phyloP scores from a whole-genome alignment of 2,888 invertebrate species.

The Caenorhabditis macrosperma region DNA sequence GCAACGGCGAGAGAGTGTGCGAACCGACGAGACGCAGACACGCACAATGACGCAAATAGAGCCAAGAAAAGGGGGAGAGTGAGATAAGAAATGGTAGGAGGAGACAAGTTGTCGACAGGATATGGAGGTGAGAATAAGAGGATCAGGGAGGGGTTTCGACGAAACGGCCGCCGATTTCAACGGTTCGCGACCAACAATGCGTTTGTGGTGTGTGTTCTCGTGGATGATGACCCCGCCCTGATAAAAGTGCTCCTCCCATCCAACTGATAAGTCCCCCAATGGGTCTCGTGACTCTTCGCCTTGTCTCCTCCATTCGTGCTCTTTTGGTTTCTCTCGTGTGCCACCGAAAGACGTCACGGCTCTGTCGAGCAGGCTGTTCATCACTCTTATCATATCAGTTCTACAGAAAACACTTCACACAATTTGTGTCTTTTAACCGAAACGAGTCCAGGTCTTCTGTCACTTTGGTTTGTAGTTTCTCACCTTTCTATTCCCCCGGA shows the following conservation, averaged over 20 bases:
- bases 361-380: no score
- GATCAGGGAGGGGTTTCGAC: not conserved
- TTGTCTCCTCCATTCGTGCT: no score
- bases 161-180: slow-evolving; percentile 3
- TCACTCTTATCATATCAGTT: no score
- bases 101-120: slow-evolving; percentile 21
- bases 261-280: slow-evolving; percentile 24
- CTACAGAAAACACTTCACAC: no score
- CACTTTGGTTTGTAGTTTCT: no score
- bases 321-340: slow-evolving; percentile 14
- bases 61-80: slow-evolving; percentile 11
- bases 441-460: no score
- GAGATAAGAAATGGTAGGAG: not conserved
- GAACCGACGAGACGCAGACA: not conserved
- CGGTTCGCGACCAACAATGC: not conserved
- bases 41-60: slow-evolving; percentile 45
- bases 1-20: not conserved
- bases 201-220: not conserved
- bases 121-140: slow-evolving; percentile 47
- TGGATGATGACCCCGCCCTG: not conserved
- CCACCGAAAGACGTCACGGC: not conserved
- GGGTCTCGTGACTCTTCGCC: slow-evolving; percentile 14
- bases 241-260: slow-evolving; percentile 45
- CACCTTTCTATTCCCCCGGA: no score
- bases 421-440: no score